Evolutionary conservation across 1,140 invertebrate species (phyloP), one percentile per base, ranked within the genome.

Genomic region (Drosophila pseudoobscura): DNA sequence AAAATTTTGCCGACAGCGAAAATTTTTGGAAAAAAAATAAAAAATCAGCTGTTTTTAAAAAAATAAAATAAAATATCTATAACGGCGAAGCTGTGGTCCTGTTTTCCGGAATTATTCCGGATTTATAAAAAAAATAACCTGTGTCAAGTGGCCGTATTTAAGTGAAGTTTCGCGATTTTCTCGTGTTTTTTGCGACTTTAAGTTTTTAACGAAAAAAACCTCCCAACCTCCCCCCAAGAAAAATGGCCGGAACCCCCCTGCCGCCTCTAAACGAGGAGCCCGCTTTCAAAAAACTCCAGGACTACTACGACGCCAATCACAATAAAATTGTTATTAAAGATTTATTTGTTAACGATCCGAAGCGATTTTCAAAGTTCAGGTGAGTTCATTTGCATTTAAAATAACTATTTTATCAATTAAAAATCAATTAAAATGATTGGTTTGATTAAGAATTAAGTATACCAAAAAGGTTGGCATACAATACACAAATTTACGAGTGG

Each of bases 291-390:
- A 94, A 96, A 87, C 92, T 98, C 20, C 93, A 96, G 85, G 93
- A 95, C 41, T 96, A 95, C 91, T 97, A 94, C 80, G 92, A 95
- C 60, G 88, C 89, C 8, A 94, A 95, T 79, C 94, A 93, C 8
- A 91, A 93, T 2, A 94, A 95, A 77, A 93, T 98, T 6, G 94
- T 96, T 74, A 96, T 98, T 77, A 93, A 93, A 63, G 92, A 96
- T 72, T 90, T 98, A 51, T 97, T 98, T 77, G 92, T 94, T 68
- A 91, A 95, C 75, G 96, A 98, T 92, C 90, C 94, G 0, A 92
- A 95, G 39, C 93, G 97, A 31, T 98, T 97, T 88, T 92, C 95
- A 26, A 96, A 96, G 90, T 96, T 94, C 92, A 97, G 96, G 97
- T 97, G 17, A 17, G 17, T 17, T 17, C 0, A 17, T 17, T 17